Evolutionary conservation across 1,140 invertebrate species (phyloP).

Genomic region (Bombus sibiricus): DNA sequence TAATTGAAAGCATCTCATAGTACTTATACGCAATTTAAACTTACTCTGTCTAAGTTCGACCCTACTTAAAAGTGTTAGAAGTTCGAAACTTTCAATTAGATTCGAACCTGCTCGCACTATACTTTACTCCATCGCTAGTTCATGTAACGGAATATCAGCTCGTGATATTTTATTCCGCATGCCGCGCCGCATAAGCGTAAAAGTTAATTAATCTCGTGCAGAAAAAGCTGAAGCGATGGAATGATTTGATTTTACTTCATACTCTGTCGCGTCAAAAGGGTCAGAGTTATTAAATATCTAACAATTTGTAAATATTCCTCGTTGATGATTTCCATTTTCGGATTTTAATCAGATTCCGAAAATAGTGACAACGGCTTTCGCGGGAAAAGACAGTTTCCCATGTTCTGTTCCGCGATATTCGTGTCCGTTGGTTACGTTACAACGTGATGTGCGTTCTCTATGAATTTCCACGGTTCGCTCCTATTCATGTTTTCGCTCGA

Average conservation of each 20-base stretch:
- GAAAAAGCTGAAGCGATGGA: background rate
- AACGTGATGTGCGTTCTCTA: background rate
- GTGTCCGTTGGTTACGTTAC: background rate
- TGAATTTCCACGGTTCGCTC: background rate
- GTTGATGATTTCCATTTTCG: background rate
- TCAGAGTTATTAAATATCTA: background rate
- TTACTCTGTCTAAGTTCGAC: too few relatives aligned
- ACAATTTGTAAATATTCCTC: background rate
- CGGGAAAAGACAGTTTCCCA: background rate
- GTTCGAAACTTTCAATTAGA: background rate
- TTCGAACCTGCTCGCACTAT: background rate
- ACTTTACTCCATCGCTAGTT: too few relatives aligned
- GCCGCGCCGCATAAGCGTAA: background rate
- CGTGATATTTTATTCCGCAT: background rate
- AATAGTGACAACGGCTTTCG: background rate
- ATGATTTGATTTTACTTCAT: background rate
- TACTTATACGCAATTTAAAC: too few relatives aligned
- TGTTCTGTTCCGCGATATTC: too few relatives aligned
- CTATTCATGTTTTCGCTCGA: constrained; percentile 13
- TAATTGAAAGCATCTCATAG: too few relatives aligned
- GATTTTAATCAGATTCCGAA: background rate
- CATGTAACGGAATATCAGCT: background rate
- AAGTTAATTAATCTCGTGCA: background rate
- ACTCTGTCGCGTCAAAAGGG: background rate
- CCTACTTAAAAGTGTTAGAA: too few relatives aligned